A percentile compares a stretch with the other conserved stretches of the same genome.
Conservation (phyloP, 1,140 invertebrate genomes). For the Scaptomyza hsui region DNA sequence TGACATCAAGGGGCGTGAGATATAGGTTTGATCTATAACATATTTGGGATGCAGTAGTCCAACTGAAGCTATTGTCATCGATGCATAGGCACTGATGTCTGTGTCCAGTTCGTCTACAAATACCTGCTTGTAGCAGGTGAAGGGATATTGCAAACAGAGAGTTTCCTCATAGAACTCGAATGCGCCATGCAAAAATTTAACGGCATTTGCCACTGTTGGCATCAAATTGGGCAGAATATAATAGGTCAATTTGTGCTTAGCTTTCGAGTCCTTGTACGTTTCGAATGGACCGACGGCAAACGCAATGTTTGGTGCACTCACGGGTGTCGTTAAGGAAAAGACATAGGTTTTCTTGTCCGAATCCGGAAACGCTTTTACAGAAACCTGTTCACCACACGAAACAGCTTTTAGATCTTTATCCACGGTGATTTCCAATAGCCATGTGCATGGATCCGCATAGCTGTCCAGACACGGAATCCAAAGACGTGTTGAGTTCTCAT, state of each 20-base stretch:
- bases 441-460: conserved; percentile 98
- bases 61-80: conserved; percentile 96
- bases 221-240: conserved; percentile 96
- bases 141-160: conserved; percentile 96
- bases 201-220: conserved; percentile 94
- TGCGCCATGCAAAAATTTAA: conserved; percentile 95
- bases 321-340: conserved; percentile 94
- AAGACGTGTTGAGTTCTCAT: conserved; percentile 95
- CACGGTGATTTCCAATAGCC: conserved; percentile 98
- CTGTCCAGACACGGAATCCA: conserved; percentile 99
- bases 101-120: conserved; percentile 98
- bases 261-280: conserved; percentile 97
- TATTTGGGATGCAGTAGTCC: conserved; percentile 95
- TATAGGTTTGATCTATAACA: conserved; percentile 98
- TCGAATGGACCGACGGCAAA: conserved; percentile 98
- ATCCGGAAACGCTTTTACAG: conserved; percentile 96
- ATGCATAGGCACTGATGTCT: conserved; percentile 94
- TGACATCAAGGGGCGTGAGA: conserved; percentile 94
- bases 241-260: conserved; percentile 98
- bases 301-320: conserved; percentile 97
- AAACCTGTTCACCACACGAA: conserved; percentile 96
- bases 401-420: conserved; percentile 97
- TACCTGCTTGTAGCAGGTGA: conserved; percentile 98
- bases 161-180: conserved; percentile 99
- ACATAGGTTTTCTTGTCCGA: conserved; percentile 97